Base-by-base conservation (phyloP, 2,797 vertebrate genomes). In the Emydoidea blandingii region DNA sequence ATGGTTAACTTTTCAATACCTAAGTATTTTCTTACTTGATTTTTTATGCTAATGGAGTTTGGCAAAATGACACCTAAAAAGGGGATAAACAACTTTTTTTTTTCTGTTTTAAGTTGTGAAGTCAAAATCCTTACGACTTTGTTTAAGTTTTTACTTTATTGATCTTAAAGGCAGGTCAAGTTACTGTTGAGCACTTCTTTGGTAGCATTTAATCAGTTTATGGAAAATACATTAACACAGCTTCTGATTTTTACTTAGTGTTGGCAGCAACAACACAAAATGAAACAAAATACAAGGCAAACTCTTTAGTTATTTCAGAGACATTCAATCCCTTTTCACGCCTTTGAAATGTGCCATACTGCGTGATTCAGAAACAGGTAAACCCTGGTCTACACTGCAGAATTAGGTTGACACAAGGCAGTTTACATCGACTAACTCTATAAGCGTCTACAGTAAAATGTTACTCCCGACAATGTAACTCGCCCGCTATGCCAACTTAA, bases 211-310 rank as follows among this genome's bases (percentile, higher is more conserved):
- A 89, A 82, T n/a, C 68, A 62, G 0, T 3, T 81, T 87, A 62
- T 94, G n/a, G 94, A 91, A 87, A 94, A 1, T 49, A 62, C 29
- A 83, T 93, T 74, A 89, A 4, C 37, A 92, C 25, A 95, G 74
- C n/a, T 91, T 91, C 37, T 86, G 37, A 49, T 56, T 94, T 93
- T 93, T 88, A 81, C 8, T 21, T 65, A 65, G 19, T 50, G 2
- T 10, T 27, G 1, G 2, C 37, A 11, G 9, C 50, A 93, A 52
- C 92, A 89, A 62, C 16, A 80, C 0, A 16, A 88, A 85, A 41
- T 1, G 65, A 86, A 83, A 81, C 0, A 11, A 54, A 89, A 80
- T 31, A 54, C 37, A 72, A 3, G 2, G 6, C 34, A 79, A 59
- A 2, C 27, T 2, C 2, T 95, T 84, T 80, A 0, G 14, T 82